phyloP scores from a whole-genome alignment of 2,888 invertebrate genomes.

The Eristalis arbustorum region DNA sequence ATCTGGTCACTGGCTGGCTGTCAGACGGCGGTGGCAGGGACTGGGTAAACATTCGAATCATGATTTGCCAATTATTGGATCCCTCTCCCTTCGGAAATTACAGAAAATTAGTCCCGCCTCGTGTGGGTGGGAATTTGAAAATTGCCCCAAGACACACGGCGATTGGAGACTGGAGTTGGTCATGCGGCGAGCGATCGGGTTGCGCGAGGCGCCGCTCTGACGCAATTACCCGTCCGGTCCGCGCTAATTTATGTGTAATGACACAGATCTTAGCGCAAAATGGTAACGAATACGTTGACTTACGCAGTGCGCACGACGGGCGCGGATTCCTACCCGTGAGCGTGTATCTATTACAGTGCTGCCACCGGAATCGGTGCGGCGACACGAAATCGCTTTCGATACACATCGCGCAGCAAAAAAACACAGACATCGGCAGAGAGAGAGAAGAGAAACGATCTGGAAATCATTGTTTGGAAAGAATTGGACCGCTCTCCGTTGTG shows the following conservation, averaged over 20 bases:
- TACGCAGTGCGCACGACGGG: conserved; percentile 50
- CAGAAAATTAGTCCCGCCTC: conserved; percentile 46
- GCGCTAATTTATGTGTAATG: conserved; percentile 68
- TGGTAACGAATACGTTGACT: conserved; percentile 62
- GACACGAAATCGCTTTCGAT: conserved; percentile 51
- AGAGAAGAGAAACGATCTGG: conserved; percentile 8
- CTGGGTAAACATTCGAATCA: conserved; percentile 56
- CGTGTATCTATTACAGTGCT: conserved; percentile 40
- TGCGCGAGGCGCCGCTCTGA: conserved; percentile 61
- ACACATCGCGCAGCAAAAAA: conserved; percentile 28
- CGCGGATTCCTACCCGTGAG: conserved; percentile 47
- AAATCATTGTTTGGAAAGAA: conserved; percentile 31
- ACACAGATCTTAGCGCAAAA: conserved; percentile 64
- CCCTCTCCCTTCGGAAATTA: conserved; percentile 41
- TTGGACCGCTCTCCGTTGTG: conserved; percentile 71
- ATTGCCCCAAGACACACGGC: conserved; percentile 20
- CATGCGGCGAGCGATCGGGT: conserved; percentile 42
- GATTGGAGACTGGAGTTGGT: conserved; percentile 17
- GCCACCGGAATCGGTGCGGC: conserved; percentile 33
- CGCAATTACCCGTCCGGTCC: conserved; percentile 45
- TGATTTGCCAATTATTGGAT: conserved; percentile 63
- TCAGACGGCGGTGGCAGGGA: background rate
- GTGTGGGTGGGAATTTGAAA: conserved; percentile 64
- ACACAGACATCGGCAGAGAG: conserved; percentile 2
- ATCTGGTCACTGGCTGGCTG: conserved; percentile 17